Base-by-base conservation (phyloP, 2,797 vertebrate species). In the Sebastes minor region DNA sequence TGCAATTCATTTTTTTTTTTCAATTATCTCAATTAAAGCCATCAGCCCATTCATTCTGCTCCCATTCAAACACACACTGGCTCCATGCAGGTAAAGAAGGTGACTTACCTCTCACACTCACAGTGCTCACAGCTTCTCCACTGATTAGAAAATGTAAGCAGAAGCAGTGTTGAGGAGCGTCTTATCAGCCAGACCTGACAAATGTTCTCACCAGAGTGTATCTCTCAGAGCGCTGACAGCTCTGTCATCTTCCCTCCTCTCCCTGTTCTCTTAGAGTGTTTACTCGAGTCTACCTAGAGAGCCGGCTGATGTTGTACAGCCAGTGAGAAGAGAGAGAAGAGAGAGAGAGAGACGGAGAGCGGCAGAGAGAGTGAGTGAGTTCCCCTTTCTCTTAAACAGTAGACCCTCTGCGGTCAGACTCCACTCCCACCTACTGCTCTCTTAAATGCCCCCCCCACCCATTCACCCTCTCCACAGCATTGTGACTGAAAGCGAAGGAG, bases 361-460 rank as follows among this genome's bases (percentile, higher is more conserved):
- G 69, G 14, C 38, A 42, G 42, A 71, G 60, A 86, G 79, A 66
- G 85, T 78, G 92, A 88, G 91, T 93, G 91, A 94, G 92, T 83
- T 94, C 91, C 92, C 92, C 33, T 93, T 96, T 96, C 92, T 94
- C 92, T 95, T 94, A 93, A 95, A 95, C 94, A 94, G 95, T 90
- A 95, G 94, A 94, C 93, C 95, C 93, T 95, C 93, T 95, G 94
- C 94, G 92, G 95, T 96, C 95, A 96, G 93, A 95, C 94, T 95
- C 94, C 92, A 95, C 95, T 96, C 93, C 92, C 94, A 96, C 94
- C 95, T 95, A 95, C 94, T 90, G 93, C 89, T 93, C 93, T 95
- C 93, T 94, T 94, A 94, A 95, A 95, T 91, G 92, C 87, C 86
- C 88, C 88, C 46, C 89, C 85, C 91, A 88, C 80, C 86, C 90